These are phyloP conservation scores for Diplazon laetatorius DNA, from an alignment of 2,888 invertebrate species.

Conservation along the genomic window DNA sequence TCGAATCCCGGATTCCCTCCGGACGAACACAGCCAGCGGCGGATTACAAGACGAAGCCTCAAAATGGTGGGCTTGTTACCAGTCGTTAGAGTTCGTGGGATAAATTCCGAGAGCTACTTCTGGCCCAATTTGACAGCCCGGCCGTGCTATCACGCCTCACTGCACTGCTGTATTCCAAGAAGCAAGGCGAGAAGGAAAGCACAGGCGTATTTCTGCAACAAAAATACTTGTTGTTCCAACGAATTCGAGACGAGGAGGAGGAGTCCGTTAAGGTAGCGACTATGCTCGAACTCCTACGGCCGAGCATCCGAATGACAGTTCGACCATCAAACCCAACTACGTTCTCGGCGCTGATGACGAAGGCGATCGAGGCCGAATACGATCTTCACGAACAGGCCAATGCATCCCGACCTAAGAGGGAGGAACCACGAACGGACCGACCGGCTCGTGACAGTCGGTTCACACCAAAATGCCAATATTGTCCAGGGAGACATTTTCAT, in stretches of 20 bases:
- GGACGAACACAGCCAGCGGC: neutral
- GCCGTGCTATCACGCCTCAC: neutral
- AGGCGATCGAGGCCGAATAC: no score
- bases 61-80: slow-evolving; percentile 9
- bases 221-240: neutral
- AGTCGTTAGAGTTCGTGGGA: neutral
- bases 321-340: no score
- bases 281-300: neutral
- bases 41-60: neutral
- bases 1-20: neutral
- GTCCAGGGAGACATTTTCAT: no score
- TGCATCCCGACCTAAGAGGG: no score
- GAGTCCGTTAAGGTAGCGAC: neutral
- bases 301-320: neutral
- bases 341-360: no score
- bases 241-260: neutral
- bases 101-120: slow-evolving; percentile 2
- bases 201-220: neutral
- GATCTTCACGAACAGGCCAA: no score
- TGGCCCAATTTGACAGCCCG: slow-evolving; percentile 3
- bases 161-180: neutral
- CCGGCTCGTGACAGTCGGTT: no score
- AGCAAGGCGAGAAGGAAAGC: neutral
- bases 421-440: no score
- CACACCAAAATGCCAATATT: no score